Evolutionary conservation across 1,140 invertebrate species (phyloP).

Genomic region (Diprion similis): DNA sequence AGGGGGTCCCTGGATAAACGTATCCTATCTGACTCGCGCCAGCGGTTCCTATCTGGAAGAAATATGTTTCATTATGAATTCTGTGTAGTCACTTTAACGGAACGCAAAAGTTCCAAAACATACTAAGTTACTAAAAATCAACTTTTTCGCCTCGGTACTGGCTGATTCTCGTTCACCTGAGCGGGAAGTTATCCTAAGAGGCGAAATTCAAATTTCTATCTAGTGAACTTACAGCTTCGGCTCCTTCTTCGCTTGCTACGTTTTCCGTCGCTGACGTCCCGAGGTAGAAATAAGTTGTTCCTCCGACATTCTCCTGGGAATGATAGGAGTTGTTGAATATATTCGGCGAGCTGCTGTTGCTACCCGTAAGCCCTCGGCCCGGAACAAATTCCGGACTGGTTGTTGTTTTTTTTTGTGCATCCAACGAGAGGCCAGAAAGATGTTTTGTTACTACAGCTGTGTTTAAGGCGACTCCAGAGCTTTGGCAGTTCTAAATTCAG

Average conservation of each 20-base stretch:
- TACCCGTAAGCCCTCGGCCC: conserved; percentile 46
- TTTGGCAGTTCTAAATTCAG: conserved; percentile 64
- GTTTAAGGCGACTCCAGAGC: conserved; percentile 57
- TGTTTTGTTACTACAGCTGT: conserved; percentile 63
- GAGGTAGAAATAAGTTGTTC: conserved; percentile 91
- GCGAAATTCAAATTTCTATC: not conserved
- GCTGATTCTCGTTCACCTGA: too few species aligned
- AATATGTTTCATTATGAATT: not conserved
- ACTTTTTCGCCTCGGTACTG: too few species aligned
- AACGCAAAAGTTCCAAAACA: not conserved
- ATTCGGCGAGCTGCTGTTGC: conserved; percentile 56
- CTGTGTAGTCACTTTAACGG: not conserved
- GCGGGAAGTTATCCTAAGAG: not conserved
- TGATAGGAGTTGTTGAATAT: conserved; percentile 57
- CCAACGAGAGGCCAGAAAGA: conserved; percentile 65
- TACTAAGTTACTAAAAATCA: not conserved
- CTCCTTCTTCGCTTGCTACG: conserved; percentile 46
- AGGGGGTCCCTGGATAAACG: conserved; percentile 73
- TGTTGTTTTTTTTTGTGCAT: conserved; percentile 61
- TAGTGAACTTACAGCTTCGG: conserved; percentile 42
- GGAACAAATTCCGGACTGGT: conserved; percentile 60
- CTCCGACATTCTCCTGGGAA: conserved; percentile 87
- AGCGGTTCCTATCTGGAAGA: conserved; percentile 43
- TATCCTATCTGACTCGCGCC: conserved; percentile 53
- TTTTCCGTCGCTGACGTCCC: conserved; percentile 57